Evolutionary conservation across 2,113 vertebrate genomes (phyloP), one percentile per base, ranked within the genome.

Genomic region (Varanus komodoensis): DNA sequence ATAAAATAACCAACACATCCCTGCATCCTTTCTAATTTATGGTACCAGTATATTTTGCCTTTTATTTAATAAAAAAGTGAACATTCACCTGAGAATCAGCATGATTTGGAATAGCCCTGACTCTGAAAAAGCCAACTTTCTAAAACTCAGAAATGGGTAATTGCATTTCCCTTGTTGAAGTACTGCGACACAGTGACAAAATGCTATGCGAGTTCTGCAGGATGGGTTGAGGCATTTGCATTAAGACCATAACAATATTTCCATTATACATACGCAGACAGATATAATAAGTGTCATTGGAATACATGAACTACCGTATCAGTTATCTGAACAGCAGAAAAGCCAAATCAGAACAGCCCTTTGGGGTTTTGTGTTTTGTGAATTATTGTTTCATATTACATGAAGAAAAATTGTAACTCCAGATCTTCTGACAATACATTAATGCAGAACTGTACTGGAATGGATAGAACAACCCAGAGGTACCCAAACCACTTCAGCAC

Each of bases 31-130:
- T 93, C 17, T 88, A 91, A 94, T 92, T 91, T 17, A 89, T 9
- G 21, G 3, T 75, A 92, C 87, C 7, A 8, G 87, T 78, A 89
- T 57, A 0, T 57, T 2, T 52, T 91, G 61, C 88, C 88, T 52
- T 92, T 91, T 89, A 9, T 89, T 92, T 90, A 88, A 87, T 88
- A 54, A 89, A 93, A 89, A 71, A 8, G 74, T 21, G 84, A 84
- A 69, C 48, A 64, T 34, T 88, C 23, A 54, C 69, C 3, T 87
- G 86, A 86, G 75, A 94, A 84, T 90, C 81, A 93, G 57, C 57
- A 90, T 25, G 21, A 19, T 87, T 85, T 84, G 82, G 82, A 91
- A 85, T 80, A 88, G 64, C 50, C 23, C 90, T 91, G 67, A 86
- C 89, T 90, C 64, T 79, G 83, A 78, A 84, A 87, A 91, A 54